A percentile compares a stretch with the other conserved stretches of the same genome.
phyloP scores from a whole-genome alignment of 2,113 vertebrate species.

The Nibea coibor region DNA sequence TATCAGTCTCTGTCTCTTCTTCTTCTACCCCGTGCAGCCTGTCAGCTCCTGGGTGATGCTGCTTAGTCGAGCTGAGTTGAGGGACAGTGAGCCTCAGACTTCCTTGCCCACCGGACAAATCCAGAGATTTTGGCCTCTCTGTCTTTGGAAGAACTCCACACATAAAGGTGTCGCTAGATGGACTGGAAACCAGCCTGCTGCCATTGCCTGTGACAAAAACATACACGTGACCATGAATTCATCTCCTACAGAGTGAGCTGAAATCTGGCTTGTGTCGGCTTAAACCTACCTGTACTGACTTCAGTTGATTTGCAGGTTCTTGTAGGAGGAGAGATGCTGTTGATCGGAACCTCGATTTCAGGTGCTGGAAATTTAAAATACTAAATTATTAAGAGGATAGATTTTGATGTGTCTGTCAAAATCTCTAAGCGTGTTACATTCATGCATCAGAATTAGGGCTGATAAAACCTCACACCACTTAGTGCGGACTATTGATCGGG shows the following conservation, averaged over 20 bases:
- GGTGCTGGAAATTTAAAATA: conserved; percentile 48
- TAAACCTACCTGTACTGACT: conserved; percentile 18
- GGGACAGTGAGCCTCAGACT: conserved; percentile 77
- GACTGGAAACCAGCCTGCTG: conserved; percentile 81
- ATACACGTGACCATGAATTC: conserved; percentile 11
- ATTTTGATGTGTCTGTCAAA: background rate
- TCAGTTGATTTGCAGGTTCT: conserved; percentile 37
- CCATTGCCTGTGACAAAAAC: conserved; percentile 73
- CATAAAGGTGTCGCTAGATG: conserved; percentile 68
- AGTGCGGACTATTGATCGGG: background rate
- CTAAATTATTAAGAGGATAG: background rate
- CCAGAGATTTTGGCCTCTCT: conserved; percentile 89
- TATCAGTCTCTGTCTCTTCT: conserved; percentile 74
- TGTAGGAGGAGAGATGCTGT: conserved; percentile 21
- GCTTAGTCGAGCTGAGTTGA: conserved; percentile 54
- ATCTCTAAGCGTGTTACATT: background rate
- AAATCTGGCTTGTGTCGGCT: background rate
- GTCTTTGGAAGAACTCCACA: conserved; percentile 64
- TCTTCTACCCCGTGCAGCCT: conserved; percentile 84
- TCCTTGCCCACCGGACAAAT: conserved; percentile 82
- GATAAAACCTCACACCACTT: background rate
- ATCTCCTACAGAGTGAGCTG: background rate
- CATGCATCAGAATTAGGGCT: conserved; percentile 6
- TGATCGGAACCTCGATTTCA: conserved; percentile 32
- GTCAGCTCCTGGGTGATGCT: conserved; percentile 79